A percentile compares a stretch with the other conserved stretches of the same genome.
Evolutionary conservation across 2,888 invertebrate species (phyloP).

Genomic region (Fragum sueziense): DNA sequence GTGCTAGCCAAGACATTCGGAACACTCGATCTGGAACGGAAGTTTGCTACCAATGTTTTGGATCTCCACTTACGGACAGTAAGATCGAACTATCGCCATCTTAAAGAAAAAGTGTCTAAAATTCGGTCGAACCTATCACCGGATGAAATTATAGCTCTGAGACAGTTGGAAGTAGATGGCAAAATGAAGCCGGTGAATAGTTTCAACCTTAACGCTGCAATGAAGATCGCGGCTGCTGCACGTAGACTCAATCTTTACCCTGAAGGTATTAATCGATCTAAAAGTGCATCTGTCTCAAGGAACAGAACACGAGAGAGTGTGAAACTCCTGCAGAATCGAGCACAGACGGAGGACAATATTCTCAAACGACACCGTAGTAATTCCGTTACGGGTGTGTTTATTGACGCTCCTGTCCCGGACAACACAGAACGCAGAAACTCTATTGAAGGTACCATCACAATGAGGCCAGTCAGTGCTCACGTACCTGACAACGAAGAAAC

Average conservation of each 20-base stretch:
- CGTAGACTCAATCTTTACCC: constrained; percentile 69
- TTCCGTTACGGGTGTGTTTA: constrained; percentile 73
- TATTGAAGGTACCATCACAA: constrained; percentile 52
- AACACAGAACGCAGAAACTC: constrained; percentile 56
- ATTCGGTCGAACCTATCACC: constrained; percentile 74
- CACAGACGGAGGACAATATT: constrained; percentile 45
- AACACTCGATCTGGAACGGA: constrained; percentile 72
- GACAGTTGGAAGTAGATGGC: constrained; percentile 72
- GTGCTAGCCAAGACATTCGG: constrained; percentile 76
- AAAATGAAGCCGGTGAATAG: constrained; percentile 67
- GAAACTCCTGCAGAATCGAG: constrained; percentile 43
- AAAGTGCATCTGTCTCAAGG: constrained; percentile 20
- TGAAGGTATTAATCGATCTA: constrained; percentile 34
- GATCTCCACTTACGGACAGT: constrained; percentile 74
- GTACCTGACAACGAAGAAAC: constrained; percentile 29
- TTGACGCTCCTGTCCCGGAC: constrained; percentile 61
- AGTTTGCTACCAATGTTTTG: constrained; percentile 74
- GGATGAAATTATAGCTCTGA: constrained; percentile 73
- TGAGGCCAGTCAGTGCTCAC: constrained; percentile 63
- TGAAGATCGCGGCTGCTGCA: constrained; percentile 77
- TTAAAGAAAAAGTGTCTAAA: constrained; percentile 75
- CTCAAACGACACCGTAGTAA: constrained; percentile 57
- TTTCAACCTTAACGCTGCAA: constrained; percentile 69
- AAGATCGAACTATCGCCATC: constrained; percentile 72
- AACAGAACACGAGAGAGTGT: constrained; percentile 13